Conservation (phyloP, 2,888 invertebrate genomes). For the Noctuana brunneofusca region DNA sequence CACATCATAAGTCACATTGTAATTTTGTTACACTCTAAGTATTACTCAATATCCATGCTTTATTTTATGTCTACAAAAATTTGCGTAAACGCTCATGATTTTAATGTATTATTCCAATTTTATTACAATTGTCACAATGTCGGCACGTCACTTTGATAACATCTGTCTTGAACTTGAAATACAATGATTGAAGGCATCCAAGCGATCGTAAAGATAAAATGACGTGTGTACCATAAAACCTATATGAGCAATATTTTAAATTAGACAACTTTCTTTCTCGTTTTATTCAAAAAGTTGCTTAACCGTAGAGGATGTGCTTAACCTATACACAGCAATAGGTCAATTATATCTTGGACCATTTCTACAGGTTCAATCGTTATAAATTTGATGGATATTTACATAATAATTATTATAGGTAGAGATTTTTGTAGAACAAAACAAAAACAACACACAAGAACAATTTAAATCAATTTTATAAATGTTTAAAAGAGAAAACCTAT, state of each 20-base stretch:
- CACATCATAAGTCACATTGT: slow-evolving; percentile 21
- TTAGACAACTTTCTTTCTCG: not conserved
- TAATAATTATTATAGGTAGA: too few relatives aligned
- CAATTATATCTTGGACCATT: too few relatives aligned
- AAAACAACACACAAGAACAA: too few relatives aligned
- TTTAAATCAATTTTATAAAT: not conserved
- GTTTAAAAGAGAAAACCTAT: not conserved
- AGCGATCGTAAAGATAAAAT: not conserved
- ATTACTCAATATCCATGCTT: not conserved
- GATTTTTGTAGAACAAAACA: too few relatives aligned
- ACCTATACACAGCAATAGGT: too few relatives aligned
- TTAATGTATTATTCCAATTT: slow-evolving; percentile 10
- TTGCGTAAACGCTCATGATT: slow-evolving; percentile 14
- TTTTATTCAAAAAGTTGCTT: not conserved
- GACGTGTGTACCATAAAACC: not conserved
- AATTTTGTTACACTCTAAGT: not conserved
- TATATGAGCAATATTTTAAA: not conserved
- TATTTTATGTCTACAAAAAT: slow-evolving; percentile 10
- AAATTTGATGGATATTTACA: too few relatives aligned
- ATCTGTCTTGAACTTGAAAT: slow-evolving; percentile 31
- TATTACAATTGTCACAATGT: slow-evolving; percentile 17
- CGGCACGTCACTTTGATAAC: slow-evolving; percentile 29
- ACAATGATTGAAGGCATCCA: slow-evolving; percentile 9
- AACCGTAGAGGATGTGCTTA: too few relatives aligned
- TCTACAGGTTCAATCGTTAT: too few relatives aligned